Base-by-base conservation (phyloP, 1,140 invertebrate genomes). In the Drosophila athabasca region DNA sequence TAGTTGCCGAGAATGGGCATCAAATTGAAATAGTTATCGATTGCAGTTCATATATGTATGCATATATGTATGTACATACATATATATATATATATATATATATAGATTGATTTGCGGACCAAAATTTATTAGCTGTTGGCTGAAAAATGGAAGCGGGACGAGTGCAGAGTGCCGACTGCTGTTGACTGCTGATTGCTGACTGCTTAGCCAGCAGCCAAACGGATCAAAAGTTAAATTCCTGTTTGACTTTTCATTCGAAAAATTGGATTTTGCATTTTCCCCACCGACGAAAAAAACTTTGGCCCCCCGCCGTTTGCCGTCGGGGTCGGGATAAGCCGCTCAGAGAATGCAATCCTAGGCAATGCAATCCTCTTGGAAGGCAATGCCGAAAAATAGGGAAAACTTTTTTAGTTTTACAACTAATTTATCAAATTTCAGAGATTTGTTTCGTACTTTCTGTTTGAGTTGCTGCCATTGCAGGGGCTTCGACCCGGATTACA, bases 161-260 rank as follows among this genome's bases (percentile, higher is more conserved):
- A 13, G 46, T n/a, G 51, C 9, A 17, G 15, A 7, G 45, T 19
- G 41, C 68, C 35, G 35, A 13, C 35, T 39, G 11, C 35, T 39
- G 35, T 48, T 74, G 72, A 62, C 53, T 79, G 76, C 70, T 62
- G 73, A 68, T 62, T 73, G 68, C 57, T 75, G 82, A 61, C 60
- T 75, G 71, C 72, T 65, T 65, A 58, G 66, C 48, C 73, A 73
- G 73, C 62, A 53, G 59, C 65, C 79, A 78, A 88, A 83, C 79
- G 84, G 84, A 88, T 88, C 83, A 88, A 89, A 88, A 88, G 83
- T 88, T 88, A 79, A 88, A 83, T 82, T 88, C 83, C 68, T 88
- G 83, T 88, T 88, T 88, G 83, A 88, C 83, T 88, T 88, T 88
- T 88, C 83, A 88, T 88, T 88, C 84, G 83, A 88, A 88, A 88